Base-by-base conservation (phyloP, 1,140 invertebrate genomes). In the Leptinotarsa undecemlineata region DNA sequence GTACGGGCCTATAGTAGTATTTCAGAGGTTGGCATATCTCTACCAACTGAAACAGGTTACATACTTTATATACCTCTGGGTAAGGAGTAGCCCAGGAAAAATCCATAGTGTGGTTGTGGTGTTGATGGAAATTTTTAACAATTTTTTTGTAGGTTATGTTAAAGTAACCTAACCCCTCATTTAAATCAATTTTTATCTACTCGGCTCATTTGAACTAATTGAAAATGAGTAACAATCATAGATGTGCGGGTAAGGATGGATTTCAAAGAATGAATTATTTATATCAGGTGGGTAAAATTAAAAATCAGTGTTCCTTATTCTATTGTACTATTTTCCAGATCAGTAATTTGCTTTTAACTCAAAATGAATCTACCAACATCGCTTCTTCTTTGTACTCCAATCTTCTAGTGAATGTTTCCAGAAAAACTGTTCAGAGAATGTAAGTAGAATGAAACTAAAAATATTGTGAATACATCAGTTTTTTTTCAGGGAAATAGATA, bases 201-300 rank as follows among this genome's bases (percentile, higher is more conserved):
- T 61, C 14, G 3, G 20, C 13, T 57, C 15, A 14, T 57, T 19
- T 57, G 3, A 57, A 57, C 51, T 57, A 57, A 57, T 57, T 57
- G 8, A 57, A 57, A 57, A 57, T 57, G 51, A 57, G 17, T 19
- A 57, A 57, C 51, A 77, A 64, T 5, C 78, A 78, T 72, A 79
- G 80, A 75, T 82, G 81, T 78, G 74, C 71, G 21, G 87, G 87
- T 73, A 87, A 88, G 76, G 88, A 89, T 82, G 83, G 84, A 17
- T 87, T 89, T 78, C 86, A 88, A 79, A 83, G 88, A 66, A 86
- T 89, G 72, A 89, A 89, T 78, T 89, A 86, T 81, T 79, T 89
- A n/a, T 88, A 87, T 80, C 88, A 89, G 80, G 88, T 87, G 82
- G 75, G 23, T 42, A 42, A 11, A 42, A 42, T 42, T 1, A 11